phyloP scores from a whole-genome alignment of 2,797 vertebrate species.

The Coracias cyanogaster region DNA sequence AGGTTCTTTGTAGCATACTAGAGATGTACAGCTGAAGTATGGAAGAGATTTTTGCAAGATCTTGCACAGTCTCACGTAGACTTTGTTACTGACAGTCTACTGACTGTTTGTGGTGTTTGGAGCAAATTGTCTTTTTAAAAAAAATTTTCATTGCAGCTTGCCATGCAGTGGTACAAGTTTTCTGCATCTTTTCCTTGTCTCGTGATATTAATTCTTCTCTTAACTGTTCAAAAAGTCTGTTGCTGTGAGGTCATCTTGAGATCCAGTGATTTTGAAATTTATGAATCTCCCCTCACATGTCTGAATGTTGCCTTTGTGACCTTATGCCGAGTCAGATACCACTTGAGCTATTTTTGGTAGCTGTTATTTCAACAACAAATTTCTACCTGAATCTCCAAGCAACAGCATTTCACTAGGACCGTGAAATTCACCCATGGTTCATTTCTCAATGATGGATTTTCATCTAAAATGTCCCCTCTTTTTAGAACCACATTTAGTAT shows the following conservation, averaged over 20 bases:
- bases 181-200: background rate
- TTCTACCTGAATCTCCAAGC: conserved; percentile 3
- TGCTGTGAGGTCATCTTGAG: background rate
- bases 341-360: conserved; percentile 23
- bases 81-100: background rate
- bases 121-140: background rate
- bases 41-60: background rate
- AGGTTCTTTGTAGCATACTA: background rate
- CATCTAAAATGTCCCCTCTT: background rate
- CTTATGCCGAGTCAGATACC: background rate
- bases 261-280: background rate
- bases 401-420: background rate
- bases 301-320: background rate
- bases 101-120: background rate
- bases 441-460: background rate
- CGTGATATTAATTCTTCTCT: background rate
- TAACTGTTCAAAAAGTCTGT: background rate
- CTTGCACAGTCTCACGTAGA: background rate
- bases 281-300: background rate
- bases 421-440: background rate
- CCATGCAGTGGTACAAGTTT: background rate
- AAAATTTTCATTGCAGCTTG: background rate
- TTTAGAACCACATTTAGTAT: background rate
- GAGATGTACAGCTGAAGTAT: background rate
- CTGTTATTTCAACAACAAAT: background rate